A percentile compares a stretch with the other conserved stretches of the same genome.
phyloP scores from a whole-genome alignment of 2,113 vertebrate genomes.

The Corythornis cristatus region DNA sequence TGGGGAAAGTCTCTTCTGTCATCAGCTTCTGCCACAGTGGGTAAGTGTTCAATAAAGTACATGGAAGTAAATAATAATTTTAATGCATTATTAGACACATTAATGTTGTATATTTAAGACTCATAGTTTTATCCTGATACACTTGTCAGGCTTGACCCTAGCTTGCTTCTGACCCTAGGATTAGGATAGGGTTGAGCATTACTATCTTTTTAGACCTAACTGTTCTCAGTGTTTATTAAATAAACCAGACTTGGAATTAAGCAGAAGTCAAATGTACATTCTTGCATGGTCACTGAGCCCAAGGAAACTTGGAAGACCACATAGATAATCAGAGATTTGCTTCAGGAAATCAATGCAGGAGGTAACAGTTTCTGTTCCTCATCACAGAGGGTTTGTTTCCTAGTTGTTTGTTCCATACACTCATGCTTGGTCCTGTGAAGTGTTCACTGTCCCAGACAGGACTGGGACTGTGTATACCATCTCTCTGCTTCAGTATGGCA shows the following conservation, averaged over 20 bases:
- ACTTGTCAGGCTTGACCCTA: background rate
- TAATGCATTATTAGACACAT: background rate
- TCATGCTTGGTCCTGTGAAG: background rate
- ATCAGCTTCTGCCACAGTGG: constrained; percentile 90
- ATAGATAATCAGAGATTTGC: background rate
- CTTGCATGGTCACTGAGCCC: background rate
- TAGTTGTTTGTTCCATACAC: background rate
- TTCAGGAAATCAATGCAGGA: background rate
- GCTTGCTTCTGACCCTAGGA: background rate
- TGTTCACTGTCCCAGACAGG: background rate
- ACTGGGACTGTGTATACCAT: background rate
- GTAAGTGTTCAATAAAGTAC: constrained; percentile 71
- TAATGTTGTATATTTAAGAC: background rate
- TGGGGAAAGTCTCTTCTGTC: constrained; percentile 95
- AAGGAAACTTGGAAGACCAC: background rate
- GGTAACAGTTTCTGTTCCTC: background rate
- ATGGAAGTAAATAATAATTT: background rate
- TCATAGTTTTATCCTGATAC: background rate
- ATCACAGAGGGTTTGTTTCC: background rate
- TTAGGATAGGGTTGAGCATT: background rate
- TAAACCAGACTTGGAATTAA: background rate
- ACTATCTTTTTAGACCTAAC: background rate
- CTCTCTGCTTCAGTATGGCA: background rate
- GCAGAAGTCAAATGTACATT: background rate
- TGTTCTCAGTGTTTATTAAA: background rate